Evolutionary conservation across 2,888 invertebrate genomes (phyloP), one percentile per base, ranked within the genome.

Genomic region (Eurytoma adleriae): DNA sequence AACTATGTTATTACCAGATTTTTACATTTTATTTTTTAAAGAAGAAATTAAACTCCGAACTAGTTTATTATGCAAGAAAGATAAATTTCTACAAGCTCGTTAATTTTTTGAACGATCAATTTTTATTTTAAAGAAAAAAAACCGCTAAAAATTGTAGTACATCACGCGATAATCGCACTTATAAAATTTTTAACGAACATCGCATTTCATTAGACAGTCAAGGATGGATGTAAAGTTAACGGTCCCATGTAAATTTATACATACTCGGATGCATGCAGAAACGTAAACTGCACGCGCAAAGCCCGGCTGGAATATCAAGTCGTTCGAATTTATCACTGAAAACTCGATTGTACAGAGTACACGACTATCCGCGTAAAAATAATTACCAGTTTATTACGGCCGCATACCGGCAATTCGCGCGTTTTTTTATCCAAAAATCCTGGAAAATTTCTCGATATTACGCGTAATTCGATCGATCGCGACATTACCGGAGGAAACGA

Each of bases 161-260:
- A 72, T 61, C 72, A 72, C 62, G 72, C 62, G 52, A 72, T 72
- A 52, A 2, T 61, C 16, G 10, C 52, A 52, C 62, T 69, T 57
- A 27, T 62, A 72, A 27, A 27, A 62, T 52, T 72, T 72, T 62
- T n/a, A 62, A 72, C 27, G 72, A 48, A 62, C 52, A 62, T 72
- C 52, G 52, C 72, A 62, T 72, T 72, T 72, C 62, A 61, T 72
- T 72, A 62, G 52, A 62, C 27, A 72, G 61, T 62, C 50, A 50
- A 61, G 52, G 62, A 72, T 72, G 61, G 52, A 72, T 72, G 62
- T 62, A 62, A 72, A 72, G 72, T 72, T 72, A 72, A 72, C 72
- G 72, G 72, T 72, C 62, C 50, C 18, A 72, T 72, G 72, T 61
- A 72, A 62, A 72, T 72, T 61, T 62, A 72, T 72, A 61, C 52